Conservation (phyloP, 1,140 invertebrate species). For the Drosophila kepulauana region DNA sequence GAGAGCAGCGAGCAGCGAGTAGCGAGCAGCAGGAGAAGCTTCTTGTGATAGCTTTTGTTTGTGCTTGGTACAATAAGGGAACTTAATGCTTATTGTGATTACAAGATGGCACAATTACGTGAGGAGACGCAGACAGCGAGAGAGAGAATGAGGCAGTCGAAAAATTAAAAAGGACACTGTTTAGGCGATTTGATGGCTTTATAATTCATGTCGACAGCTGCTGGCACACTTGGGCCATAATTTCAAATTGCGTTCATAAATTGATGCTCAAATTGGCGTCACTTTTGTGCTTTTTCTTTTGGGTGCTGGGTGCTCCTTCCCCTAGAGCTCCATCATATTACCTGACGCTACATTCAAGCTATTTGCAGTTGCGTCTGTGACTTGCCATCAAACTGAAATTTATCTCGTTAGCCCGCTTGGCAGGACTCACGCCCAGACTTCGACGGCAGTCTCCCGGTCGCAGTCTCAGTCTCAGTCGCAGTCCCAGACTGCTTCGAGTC, state of each 20-base stretch:
- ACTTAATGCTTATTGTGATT: constrained; percentile 50
- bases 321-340: constrained; percentile 42
- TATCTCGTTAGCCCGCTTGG: constrained; percentile 72
- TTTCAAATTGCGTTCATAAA: constrained; percentile 61
- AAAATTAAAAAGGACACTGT: constrained; percentile 39
- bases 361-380: constrained; percentile 60
- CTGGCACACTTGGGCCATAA: constrained; percentile 27
- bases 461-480: background rate
- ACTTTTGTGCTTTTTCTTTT: constrained; percentile 30
- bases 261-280: constrained; percentile 58
- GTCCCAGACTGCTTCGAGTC: background rate
- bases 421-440: background rate
- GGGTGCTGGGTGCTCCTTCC: background rate
- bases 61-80: constrained; percentile 3
- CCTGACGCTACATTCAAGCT: constrained; percentile 71
- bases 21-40: background rate
- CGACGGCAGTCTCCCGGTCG: background rate
- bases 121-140: background rate
- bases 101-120: constrained; percentile 27
- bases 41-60: constrained; percentile 22
- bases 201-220: constrained; percentile 52
- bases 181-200: constrained; percentile 60
- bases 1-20: constrained; percentile 1
- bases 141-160: background rate
- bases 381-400: constrained; percentile 76